These are phyloP conservation scores for Meiosimyza decipiens DNA, from an alignment of 2,888 invertebrate genomes.

Conservation along the genomic window DNA sequence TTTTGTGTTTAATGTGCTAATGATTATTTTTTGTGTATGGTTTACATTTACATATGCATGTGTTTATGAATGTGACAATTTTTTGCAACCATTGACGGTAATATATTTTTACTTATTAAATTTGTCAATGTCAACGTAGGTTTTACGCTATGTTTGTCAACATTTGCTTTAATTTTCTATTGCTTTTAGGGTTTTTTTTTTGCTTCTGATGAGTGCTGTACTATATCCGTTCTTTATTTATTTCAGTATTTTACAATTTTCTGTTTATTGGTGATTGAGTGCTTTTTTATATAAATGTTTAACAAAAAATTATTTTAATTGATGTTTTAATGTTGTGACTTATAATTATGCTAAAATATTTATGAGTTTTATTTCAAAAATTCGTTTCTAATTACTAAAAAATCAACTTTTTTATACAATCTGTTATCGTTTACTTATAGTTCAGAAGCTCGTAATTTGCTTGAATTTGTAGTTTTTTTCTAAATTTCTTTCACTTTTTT, in stretches of 20 bases:
- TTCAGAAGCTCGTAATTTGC: slow-evolving; percentile 32
- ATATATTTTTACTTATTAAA: no score
- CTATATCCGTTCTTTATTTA: background rate
- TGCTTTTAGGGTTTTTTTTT: slow-evolving; percentile 13
- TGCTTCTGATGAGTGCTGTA: background rate
- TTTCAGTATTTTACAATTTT: background rate
- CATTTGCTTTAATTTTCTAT: background rate
- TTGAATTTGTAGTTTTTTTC: slow-evolving; percentile 19
- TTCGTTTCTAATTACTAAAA: slow-evolving; percentile 9
- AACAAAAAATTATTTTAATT: background rate
- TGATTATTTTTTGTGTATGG: background rate
- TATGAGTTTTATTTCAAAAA: slow-evolving; percentile 1
- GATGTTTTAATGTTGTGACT: background rate
- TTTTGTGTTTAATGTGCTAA: background rate
- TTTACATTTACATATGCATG: background rate
- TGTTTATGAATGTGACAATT: background rate
- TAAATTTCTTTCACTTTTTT: background rate
- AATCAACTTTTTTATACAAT: slow-evolving; percentile 18
- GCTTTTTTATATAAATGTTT: background rate
- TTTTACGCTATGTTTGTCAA: no score
- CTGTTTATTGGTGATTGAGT: background rate
- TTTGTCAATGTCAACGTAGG: no score
- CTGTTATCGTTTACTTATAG: slow-evolving; percentile 11
- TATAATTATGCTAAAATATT: slow-evolving; percentile 24
- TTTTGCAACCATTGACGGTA: no score